Percentiles rank a stretch among this genome's conserved stretches.
Evolutionary conservation across 2,113 vertebrate genomes (phyloP).

Genomic region (Greenwoodochromis staneri): DNA sequence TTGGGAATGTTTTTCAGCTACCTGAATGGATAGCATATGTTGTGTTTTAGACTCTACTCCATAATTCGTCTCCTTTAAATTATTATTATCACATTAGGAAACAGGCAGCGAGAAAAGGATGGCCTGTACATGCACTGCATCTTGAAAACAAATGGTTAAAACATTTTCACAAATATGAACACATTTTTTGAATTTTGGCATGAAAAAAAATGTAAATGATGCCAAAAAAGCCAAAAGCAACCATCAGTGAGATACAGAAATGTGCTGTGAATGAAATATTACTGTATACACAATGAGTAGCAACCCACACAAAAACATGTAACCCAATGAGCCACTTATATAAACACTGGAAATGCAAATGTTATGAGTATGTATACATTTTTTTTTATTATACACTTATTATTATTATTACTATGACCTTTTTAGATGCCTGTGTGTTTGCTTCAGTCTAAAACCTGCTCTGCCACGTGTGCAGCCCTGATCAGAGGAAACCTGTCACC

Average conservation of each 20-base stretch:
- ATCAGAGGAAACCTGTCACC: conserved; percentile 53
- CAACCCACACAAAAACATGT: background rate
- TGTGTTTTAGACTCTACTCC: background rate
- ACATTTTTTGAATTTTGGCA: background rate
- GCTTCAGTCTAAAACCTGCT: background rate
- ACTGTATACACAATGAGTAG: background rate
- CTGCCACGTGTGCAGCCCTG: conserved; percentile 16
- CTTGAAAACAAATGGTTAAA: background rate
- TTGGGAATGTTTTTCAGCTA: background rate
- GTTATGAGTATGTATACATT: background rate
- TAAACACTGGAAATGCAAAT: background rate
- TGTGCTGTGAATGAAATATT: background rate
- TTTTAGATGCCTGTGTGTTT: background rate
- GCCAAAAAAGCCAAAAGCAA: background rate
- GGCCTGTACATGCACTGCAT: background rate
- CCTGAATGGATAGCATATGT: background rate
- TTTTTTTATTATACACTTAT: background rate
- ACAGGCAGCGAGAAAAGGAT: background rate
- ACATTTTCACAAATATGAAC: background rate
- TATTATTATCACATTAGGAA: background rate
- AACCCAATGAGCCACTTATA: background rate
- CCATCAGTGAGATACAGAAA: background rate
- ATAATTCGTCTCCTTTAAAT: background rate
- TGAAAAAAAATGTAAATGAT: background rate
- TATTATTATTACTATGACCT: background rate